Percentiles rank a stretch among this genome's conserved stretches.
phyloP scores from a whole-genome alignment of 2,888 invertebrate species.

The Caradrina clavipalpis region DNA sequence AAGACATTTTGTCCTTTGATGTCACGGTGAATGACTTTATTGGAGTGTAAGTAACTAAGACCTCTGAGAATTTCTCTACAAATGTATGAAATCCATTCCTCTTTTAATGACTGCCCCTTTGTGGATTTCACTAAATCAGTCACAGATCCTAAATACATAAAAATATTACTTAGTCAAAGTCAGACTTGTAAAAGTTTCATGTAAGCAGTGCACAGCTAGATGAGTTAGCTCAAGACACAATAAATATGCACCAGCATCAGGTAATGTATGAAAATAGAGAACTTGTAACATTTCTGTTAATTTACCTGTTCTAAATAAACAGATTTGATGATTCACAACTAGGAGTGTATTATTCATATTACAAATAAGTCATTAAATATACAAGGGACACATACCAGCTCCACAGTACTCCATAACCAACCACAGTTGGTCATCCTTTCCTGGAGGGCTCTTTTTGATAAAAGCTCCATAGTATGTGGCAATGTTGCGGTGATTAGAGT shows the following conservation, averaged over 20 bases:
- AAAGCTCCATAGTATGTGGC: slow-evolving; percentile 99
- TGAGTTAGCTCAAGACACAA: slow-evolving; percentile 4
- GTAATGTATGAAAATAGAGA: slow-evolving; percentile 11
- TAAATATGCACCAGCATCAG: not conserved
- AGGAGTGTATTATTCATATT: slow-evolving; percentile 2
- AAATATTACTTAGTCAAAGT: not conserved
- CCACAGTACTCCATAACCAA: slow-evolving; percentile 99
- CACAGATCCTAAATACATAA: slow-evolving; percentile 93
- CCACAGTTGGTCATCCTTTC: slow-evolving; percentile 99
- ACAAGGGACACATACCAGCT: slow-evolving; percentile 92
- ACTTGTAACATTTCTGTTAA: slow-evolving; percentile 13
- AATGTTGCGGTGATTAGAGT: slow-evolving; percentile 99
- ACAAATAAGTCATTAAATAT: slow-evolving; percentile 14
- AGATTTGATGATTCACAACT: slow-evolving; percentile 34
- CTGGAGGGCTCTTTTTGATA: slow-evolving; percentile 99
- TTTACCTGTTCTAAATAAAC: slow-evolving; percentile 43
- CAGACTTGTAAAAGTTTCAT: not conserved
- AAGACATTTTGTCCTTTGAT: slow-evolving; percentile 99
- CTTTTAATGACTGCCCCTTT: slow-evolving; percentile 99
- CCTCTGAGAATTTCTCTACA: slow-evolving; percentile 99
- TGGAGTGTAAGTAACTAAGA: slow-evolving; percentile 98
- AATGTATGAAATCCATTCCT: slow-evolving; percentile 99
- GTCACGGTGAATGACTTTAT: slow-evolving; percentile 99
- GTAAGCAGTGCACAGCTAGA: not conserved
- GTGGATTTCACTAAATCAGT: slow-evolving; percentile 99